phyloP scores from a whole-genome alignment of 2,113 vertebrate species.

The Zosterops pallidus region DNA sequence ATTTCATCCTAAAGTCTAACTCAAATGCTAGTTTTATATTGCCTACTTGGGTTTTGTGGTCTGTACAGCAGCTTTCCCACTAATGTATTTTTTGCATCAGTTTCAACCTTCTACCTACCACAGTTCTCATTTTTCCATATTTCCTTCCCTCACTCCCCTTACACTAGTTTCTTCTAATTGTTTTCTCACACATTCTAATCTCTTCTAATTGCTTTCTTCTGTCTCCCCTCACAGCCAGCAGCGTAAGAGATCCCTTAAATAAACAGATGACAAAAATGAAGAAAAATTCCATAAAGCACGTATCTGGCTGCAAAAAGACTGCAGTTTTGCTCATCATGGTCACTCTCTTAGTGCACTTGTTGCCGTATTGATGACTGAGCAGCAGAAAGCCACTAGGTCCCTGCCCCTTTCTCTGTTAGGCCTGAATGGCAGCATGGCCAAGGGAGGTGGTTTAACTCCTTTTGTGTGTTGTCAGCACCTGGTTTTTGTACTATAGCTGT shows the following conservation, averaged over 20 bases:
- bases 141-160: neutral
- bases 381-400: neutral
- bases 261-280: neutral
- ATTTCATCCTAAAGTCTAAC: neutral
- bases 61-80: neutral
- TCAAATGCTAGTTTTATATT: neutral
- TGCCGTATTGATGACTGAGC: neutral
- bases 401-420: neutral
- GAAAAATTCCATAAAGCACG: neutral
- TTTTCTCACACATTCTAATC: neutral
- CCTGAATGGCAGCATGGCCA: neutral
- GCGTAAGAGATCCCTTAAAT: neutral
- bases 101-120: neutral
- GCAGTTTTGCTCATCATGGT: neutral
- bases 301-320: neutral
- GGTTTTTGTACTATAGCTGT: rapidly evolving
- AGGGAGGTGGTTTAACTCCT: neutral
- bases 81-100: neutral
- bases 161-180: neutral
- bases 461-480: neutral
- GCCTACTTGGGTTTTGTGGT: neutral
- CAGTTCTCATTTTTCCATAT: neutral
- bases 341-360: neutral
- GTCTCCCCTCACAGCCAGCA: neutral
- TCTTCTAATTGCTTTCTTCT: neutral